phyloP scores from a whole-genome alignment of 1,140 invertebrate genomes.

The Trachymyrmex septentrionalis region DNA sequence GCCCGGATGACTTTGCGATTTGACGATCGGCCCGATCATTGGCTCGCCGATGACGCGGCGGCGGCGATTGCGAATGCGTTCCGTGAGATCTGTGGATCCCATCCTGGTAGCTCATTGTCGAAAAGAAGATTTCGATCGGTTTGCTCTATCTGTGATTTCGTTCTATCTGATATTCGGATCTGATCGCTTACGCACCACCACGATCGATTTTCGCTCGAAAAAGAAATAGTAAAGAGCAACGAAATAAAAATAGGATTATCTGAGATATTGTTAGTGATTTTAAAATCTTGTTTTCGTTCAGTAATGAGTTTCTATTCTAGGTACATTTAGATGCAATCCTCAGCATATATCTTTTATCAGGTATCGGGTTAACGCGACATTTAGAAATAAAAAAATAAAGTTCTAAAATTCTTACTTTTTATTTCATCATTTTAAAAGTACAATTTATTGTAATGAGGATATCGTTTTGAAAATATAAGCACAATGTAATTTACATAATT shows the following conservation, averaged over 20 bases:
- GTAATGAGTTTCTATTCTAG: no score
- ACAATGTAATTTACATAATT: no score
- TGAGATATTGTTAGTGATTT: not conserved
- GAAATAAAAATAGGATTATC: not conserved
- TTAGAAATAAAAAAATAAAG: no score
- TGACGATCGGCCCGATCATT: slow-evolving; percentile 61
- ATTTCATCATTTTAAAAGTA: no score
- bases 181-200: slow-evolving; percentile 5
- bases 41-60: slow-evolving; percentile 20
- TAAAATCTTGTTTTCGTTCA: not conserved
- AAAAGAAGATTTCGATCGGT: slow-evolving; percentile 27
- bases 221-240: not conserved
- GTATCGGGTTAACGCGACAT: no score
- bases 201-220: not conserved
- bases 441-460: no score
- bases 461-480: no score
- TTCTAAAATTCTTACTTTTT: no score
- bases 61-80: slow-evolving; percentile 21
- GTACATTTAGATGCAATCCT: no score
- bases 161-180: not conserved
- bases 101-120: slow-evolving; percentile 28
- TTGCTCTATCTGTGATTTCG: slow-evolving; percentile 27
- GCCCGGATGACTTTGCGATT: slow-evolving; percentile 74
- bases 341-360: no score
- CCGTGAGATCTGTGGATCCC: slow-evolving; percentile 29